These are phyloP conservation scores for Theretra japonica DNA, from an alignment of 2,888 invertebrate species.

Conservation along the genomic window DNA sequence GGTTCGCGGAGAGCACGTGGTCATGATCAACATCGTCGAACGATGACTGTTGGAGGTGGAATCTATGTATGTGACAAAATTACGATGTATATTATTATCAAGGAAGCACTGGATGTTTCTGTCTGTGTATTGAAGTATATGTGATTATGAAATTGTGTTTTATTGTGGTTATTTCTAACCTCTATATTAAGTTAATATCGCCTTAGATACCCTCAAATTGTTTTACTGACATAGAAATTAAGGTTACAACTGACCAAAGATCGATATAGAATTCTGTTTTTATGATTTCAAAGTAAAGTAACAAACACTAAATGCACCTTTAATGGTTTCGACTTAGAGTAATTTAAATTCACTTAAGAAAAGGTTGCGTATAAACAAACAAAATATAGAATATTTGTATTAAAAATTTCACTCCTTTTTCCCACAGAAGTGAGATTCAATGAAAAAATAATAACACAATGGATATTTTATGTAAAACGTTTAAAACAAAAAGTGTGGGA, in stretches of 20 bases:
- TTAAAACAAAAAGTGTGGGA: conserved; percentile 15
- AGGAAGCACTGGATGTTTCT: background rate
- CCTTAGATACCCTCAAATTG: too few species aligned
- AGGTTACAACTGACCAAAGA: too few species aligned
- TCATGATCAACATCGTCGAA: conserved; percentile 78
- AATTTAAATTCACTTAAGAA: background rate
- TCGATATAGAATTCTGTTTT: too few species aligned
- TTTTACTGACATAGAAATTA: too few species aligned
- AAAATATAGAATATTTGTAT: background rate
- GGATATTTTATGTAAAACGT: conserved; percentile 4
- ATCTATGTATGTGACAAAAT: conserved; percentile 33
- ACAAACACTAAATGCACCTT: too few species aligned
- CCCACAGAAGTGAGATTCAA: conserved; percentile 12
- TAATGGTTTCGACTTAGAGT: too few species aligned
- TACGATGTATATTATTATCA: background rate
- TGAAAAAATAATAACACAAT: background rate
- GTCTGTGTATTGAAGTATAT: background rate
- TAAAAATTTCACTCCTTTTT: background rate
- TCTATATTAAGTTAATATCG: too few species aligned
- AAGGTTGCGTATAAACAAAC: background rate
- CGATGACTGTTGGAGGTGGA: conserved; percentile 47
- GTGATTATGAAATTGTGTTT: too few species aligned
- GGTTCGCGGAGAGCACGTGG: conserved; percentile 91
- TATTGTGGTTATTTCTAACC: too few species aligned
- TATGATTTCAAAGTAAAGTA: too few species aligned